Conservation (phyloP, 2,113 vertebrate species). For the Clarias gariepinus region DNA sequence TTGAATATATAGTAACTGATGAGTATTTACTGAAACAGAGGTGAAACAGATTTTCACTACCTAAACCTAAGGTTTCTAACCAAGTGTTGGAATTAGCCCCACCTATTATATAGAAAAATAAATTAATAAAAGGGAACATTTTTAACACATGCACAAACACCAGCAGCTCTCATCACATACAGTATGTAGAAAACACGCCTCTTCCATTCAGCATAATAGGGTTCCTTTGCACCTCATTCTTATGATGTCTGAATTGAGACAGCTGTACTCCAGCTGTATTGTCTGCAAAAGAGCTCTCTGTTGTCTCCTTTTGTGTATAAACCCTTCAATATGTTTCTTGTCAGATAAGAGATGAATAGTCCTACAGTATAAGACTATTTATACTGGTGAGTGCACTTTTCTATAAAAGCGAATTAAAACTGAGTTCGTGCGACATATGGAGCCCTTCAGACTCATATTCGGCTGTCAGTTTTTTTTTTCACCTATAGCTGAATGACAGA, state of each 20-base stretch:
- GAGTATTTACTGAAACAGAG: too few relatives aligned
- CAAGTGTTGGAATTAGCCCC: neutral
- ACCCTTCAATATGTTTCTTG: conserved; percentile 20
- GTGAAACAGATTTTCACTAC: neutral
- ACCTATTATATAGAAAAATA: conserved; percentile 15
- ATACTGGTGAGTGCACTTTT: neutral
- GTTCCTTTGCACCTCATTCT: conserved; percentile 13
- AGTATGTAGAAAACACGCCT: conserved; percentile 33
- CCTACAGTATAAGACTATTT: neutral
- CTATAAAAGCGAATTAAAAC: conserved; percentile 36
- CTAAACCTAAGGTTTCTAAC: neutral
- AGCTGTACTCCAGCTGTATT: conserved; percentile 36
- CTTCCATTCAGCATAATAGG: conserved; percentile 32
- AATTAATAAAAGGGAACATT: neutral
- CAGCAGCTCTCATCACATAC: conserved; percentile 14
- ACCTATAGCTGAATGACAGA: neutral
- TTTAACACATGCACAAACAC: conserved; percentile 17
- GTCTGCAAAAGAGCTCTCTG: conserved; percentile 15
- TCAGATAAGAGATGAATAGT: conserved; percentile 18
- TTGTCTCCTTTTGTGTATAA: conserved; percentile 21
- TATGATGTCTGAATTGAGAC: conserved; percentile 32
- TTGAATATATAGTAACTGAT: too few relatives aligned
- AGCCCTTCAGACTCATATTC: neutral
- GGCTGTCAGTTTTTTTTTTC: too few relatives aligned
- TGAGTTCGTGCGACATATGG: neutral